These are phyloP conservation scores for Oenanthe oenanthe DNA, from an alignment of 2,113 vertebrate species.

Conservation along the genomic window DNA sequence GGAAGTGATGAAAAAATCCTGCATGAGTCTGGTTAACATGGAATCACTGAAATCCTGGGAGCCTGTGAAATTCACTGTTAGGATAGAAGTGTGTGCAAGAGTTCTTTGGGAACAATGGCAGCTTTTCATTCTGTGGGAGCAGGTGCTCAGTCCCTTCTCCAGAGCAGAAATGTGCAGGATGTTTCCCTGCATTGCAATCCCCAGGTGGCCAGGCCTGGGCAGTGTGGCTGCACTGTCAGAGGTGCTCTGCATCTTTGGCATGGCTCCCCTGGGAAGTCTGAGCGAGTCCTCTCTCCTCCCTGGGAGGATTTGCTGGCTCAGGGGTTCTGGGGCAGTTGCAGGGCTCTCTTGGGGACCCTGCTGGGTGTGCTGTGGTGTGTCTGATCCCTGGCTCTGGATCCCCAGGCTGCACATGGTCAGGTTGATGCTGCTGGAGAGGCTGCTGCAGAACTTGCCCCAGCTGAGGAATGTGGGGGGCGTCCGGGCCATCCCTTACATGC, in stretches of 20 bases:
- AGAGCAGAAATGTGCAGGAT: not conserved
- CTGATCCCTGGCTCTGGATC: not conserved
- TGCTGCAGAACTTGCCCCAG: slow-evolving; percentile 92
- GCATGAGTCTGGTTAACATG: not conserved
- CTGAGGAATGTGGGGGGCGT: slow-evolving; percentile 94
- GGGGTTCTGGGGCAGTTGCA: not conserved
- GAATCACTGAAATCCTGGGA: not conserved
- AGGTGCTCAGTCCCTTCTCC: not conserved
- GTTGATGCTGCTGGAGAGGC: slow-evolving; percentile 93
- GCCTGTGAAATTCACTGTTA: not conserved
- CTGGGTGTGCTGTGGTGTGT: not conserved
- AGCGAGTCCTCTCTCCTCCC: not conserved
- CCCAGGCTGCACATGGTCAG: slow-evolving; percentile 95
- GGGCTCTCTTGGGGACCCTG: not conserved
- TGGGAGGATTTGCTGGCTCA: not conserved
- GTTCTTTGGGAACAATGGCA: not conserved
- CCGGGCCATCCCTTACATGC: slow-evolving; percentile 98
- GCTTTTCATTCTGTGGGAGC: not conserved
- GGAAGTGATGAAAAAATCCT: not conserved
- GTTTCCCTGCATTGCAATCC: not conserved
- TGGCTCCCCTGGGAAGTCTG: rapidly evolving
- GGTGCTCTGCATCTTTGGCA: not conserved
- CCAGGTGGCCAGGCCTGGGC: not conserved
- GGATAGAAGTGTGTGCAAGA: rapidly evolving
- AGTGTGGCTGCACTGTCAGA: not conserved